A percentile compares a stretch with the other conserved stretches of the same genome.
Evolutionary conservation across 2,113 vertebrate genomes (phyloP).

Genomic region (Epinephelus moara): DNA sequence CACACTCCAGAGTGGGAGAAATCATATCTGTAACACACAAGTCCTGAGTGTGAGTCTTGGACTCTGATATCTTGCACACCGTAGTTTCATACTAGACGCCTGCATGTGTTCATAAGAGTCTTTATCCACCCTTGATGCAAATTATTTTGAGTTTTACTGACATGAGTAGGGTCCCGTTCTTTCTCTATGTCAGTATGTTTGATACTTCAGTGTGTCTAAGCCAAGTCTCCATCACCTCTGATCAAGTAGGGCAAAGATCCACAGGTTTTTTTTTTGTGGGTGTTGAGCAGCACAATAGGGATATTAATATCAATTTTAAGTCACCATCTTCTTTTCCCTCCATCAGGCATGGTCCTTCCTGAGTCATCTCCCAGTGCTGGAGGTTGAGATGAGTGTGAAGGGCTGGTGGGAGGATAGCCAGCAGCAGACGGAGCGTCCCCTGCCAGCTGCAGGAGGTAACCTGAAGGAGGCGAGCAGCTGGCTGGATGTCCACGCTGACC

Average conservation of each 20-base stretch:
- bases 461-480: conserved; percentile 88
- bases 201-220: too few relatives aligned
- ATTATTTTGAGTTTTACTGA: too few relatives aligned
- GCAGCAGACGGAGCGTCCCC: conserved; percentile 83
- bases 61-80: too few relatives aligned
- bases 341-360: conserved; percentile 93
- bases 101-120: too few relatives aligned
- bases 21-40: too few relatives aligned
- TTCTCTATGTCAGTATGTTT: too few relatives aligned
- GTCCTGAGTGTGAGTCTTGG: too few relatives aligned
- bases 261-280: background rate
- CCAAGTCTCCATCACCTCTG: background rate
- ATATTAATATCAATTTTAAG: background rate
- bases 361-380: conserved; percentile 91
- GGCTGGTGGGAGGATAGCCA: conserved; percentile 90
- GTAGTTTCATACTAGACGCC: too few relatives aligned
- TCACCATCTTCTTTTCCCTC: background rate
- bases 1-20: too few relatives aligned
- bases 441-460: conserved; percentile 79
- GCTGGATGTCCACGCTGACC: conserved; percentile 94
- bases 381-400: conserved; percentile 90
- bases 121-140: too few relatives aligned
- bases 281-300: background rate
- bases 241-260: background rate
- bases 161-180: too few relatives aligned